A percentile compares a stretch with the other conserved stretches of the same genome.
These are phyloP conservation scores for Drosophila fungiperda DNA, from an alignment of 2,888 invertebrate species.

Conservation along the genomic window DNA sequence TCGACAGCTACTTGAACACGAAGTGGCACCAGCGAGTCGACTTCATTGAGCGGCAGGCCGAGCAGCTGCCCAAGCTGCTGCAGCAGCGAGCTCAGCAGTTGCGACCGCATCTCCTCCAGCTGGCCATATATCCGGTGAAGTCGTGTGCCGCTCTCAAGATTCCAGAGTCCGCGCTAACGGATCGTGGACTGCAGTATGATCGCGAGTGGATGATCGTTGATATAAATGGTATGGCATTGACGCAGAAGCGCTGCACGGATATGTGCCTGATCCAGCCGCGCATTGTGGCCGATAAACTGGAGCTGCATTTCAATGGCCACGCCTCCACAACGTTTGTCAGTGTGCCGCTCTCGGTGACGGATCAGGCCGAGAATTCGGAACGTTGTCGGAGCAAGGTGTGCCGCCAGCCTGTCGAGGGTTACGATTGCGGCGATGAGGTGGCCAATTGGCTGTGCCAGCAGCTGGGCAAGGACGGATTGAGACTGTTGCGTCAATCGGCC, in stretches of 20 bases:
- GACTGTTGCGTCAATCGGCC: conserved; percentile 88
- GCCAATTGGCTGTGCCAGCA: conserved; percentile 93
- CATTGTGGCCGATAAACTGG: conserved; percentile 88
- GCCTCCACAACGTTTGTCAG: conserved; percentile 81
- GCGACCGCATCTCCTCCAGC: conserved; percentile 83
- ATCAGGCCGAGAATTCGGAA: conserved; percentile 70
- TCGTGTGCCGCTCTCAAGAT: conserved; percentile 94
- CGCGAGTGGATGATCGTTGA: conserved; percentile 97
- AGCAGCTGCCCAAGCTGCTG: conserved; percentile 71
- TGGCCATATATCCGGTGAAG: conserved; percentile 94
- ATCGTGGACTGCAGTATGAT: conserved; percentile 94
- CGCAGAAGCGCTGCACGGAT: conserved; percentile 93
- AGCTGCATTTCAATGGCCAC: conserved; percentile 87
- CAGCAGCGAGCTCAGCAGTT: conserved; percentile 69
- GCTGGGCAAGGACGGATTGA: conserved; percentile 89
- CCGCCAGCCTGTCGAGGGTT: conserved; percentile 91
- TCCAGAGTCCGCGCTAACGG: conserved; percentile 89
- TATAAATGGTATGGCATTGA: conserved; percentile 92
- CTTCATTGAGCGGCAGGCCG: conserved; percentile 60
- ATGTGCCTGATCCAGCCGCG: conserved; percentile 92
- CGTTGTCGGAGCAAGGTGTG: conserved; percentile 94
- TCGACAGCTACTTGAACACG: conserved; percentile 88
- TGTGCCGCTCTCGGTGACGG: conserved; percentile 86
- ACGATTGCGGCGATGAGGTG: conserved; percentile 93
- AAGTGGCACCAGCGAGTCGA: conserved; percentile 62